Conservation (phyloP, 2,113 vertebrate genomes). For the Trematomus loennbergii region DNA sequence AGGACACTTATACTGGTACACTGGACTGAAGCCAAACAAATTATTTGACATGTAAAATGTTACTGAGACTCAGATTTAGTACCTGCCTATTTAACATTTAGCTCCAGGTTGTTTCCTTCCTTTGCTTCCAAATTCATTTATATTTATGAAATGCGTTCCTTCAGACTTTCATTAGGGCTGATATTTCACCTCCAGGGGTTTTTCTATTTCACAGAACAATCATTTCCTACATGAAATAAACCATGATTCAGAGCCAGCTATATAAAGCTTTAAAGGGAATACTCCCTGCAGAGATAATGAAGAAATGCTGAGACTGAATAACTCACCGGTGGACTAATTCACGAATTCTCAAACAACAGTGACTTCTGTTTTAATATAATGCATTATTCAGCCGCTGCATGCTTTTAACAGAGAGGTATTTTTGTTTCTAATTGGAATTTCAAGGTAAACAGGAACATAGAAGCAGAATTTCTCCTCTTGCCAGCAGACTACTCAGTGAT, state of each 20-base stretch:
- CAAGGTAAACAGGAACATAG: slow-evolving; percentile 57
- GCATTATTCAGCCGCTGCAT: slow-evolving; percentile 61
- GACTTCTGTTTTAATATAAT: slow-evolving; percentile 53
- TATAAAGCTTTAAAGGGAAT: slow-evolving; percentile 16
- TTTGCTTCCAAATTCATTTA: slow-evolving; percentile 20
- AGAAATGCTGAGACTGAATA: slow-evolving; percentile 31
- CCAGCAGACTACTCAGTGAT: slow-evolving; percentile 78
- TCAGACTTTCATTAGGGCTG: slow-evolving; percentile 21
- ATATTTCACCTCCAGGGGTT: slow-evolving; percentile 20
- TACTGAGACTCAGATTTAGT: not conserved
- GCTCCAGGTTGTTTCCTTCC: not conserved
- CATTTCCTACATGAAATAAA: slow-evolving; percentile 17
- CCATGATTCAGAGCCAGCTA: slow-evolving; percentile 13
- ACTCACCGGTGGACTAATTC: slow-evolving; percentile 25
- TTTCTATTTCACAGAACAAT: not conserved
- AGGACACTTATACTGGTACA: not conserved
- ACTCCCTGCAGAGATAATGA: slow-evolving; percentile 3
- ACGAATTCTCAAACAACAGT: slow-evolving; percentile 36
- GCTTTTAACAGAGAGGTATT: slow-evolving; percentile 41
- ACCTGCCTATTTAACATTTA: not conserved
- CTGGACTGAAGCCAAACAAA: not conserved
- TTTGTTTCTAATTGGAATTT: slow-evolving; percentile 61
- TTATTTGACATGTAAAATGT: not conserved
- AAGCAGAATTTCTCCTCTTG: slow-evolving; percentile 57
- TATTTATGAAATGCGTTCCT: slow-evolving; percentile 43